Percentiles rank a stretch among this genome's conserved stretches.
phyloP scores from a whole-genome alignment of 2,113 vertebrate species.

The Motacilla alba region DNA sequence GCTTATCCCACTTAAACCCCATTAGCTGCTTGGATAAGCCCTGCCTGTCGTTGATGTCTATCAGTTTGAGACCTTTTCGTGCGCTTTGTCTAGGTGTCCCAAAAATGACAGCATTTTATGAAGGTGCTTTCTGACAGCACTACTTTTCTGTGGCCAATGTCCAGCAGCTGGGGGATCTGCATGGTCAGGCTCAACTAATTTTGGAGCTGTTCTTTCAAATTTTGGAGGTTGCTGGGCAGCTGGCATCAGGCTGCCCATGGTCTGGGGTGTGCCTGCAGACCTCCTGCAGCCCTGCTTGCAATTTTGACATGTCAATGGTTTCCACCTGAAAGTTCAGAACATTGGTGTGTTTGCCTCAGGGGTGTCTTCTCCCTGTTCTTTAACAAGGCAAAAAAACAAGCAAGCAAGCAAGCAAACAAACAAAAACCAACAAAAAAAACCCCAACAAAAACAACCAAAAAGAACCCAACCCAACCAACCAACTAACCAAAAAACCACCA shows the following conservation, averaged over 20 bases:
- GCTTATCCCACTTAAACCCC: slow-evolving; percentile 6
- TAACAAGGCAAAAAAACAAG: rapidly evolving
- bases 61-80: background rate
- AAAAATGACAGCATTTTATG: background rate
- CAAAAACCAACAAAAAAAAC: no score
- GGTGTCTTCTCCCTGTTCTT: background rate
- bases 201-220: background rate
- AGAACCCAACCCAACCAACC: no score
- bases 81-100: background rate
- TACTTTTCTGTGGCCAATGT: background rate
- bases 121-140: rapidly evolving
- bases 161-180: background rate
- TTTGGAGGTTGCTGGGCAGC: background rate
- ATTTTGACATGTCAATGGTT: background rate
- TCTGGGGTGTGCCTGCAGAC: background rate
- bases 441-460: background rate
- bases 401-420: background rate
- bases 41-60: background rate
- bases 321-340: background rate
- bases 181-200: rapidly evolving
- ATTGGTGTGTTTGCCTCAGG: background rate
- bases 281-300: background rate
- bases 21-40: background rate
- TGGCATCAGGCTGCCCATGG: rapidly evolving
- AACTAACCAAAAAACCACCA: no score